A percentile compares a stretch with the other conserved stretches of the same genome.
Conservation (phyloP, 2,888 invertebrate genomes). For the Heliconius sara region DNA sequence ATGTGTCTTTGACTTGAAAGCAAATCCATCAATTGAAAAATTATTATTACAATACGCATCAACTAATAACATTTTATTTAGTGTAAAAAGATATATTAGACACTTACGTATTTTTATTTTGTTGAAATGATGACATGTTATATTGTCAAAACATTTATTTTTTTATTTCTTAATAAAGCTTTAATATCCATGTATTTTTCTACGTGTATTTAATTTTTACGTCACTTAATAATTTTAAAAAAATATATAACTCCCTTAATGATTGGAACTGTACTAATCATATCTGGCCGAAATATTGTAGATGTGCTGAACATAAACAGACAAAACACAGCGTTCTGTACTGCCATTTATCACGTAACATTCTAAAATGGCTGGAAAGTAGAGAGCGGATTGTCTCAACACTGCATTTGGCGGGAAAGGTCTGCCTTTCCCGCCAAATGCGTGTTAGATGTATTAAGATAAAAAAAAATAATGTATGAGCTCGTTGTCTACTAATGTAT, state of each 20-base stretch:
- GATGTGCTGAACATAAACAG: background rate
- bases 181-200: slow-evolving; percentile 32
- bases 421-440: background rate
- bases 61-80: background rate
- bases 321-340: background rate
- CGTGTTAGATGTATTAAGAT: slow-evolving; percentile 6
- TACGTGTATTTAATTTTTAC: background rate
- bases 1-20: too few relatives aligned
- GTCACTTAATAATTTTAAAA: slow-evolving; percentile 37
- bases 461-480: slow-evolving; percentile 24
- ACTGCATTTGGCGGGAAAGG: background rate
- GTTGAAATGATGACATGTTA: slow-evolving; percentile 41
- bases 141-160: slow-evolving; percentile 39
- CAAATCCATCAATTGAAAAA: too few relatives aligned
- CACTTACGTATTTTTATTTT: background rate
- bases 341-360: background rate
- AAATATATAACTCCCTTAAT: too few relatives aligned
- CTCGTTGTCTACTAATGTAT: slow-evolving; percentile 16
- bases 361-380: background rate
- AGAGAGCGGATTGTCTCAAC: background rate
- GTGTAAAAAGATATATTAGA: slow-evolving; percentile 5
- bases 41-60: too few relatives aligned
- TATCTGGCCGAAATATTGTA: too few relatives aligned
- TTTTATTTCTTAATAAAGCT: slow-evolving; percentile 34
- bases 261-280: background rate